Evolutionary conservation across 2,113 vertebrate species (phyloP), one percentile per base, ranked within the genome.

Genomic region (Otis tarda): DNA sequence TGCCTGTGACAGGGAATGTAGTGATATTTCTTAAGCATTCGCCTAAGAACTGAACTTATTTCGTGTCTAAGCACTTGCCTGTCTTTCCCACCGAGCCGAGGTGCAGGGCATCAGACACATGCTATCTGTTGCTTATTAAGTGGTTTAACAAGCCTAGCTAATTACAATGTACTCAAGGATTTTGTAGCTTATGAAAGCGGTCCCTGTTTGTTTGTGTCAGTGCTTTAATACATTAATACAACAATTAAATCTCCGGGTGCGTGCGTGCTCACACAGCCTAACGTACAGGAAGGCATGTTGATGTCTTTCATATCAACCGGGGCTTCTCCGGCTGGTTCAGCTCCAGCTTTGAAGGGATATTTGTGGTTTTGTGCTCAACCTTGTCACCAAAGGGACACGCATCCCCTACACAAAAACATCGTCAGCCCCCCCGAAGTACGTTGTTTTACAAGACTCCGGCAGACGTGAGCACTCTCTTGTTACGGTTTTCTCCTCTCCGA

Each of bases 181-280:
- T 94, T 96, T 68, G 81, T 85, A 60, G 81, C 83, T 91, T 82
- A 88, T 50, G 83, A 91, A 93, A 96, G 67, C 50, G 6, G 74
- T 70, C 63, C 45, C 81, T 94, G 82, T 97, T 94, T 94, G 88
- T 97, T 94, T 94, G 74, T 96, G 76, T 93, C 96, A 68, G 33
- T 92, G 71, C 73, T 90, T 97, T 94, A 84, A 83, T 80, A 80
- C 94, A 59, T 94, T 90, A 93, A 91, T 75, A 87, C 73, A 87
- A 33, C 94, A 94, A 80, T 95, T 65, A 83, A 95, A 89, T 55
- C 78, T 65, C 2, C 2, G 52, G 19, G 14, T 20, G 39, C 57
- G 56, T 61, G 41, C 0, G 25, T 89, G 91, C n/a, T 81, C 68
- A 83, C 30, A 68, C 64, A 60, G 74, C 82, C 82, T 56, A 57